These are phyloP conservation scores for Saxicola maurus DNA, from an alignment of 2,797 vertebrate species.

Conservation along the genomic window DNA sequence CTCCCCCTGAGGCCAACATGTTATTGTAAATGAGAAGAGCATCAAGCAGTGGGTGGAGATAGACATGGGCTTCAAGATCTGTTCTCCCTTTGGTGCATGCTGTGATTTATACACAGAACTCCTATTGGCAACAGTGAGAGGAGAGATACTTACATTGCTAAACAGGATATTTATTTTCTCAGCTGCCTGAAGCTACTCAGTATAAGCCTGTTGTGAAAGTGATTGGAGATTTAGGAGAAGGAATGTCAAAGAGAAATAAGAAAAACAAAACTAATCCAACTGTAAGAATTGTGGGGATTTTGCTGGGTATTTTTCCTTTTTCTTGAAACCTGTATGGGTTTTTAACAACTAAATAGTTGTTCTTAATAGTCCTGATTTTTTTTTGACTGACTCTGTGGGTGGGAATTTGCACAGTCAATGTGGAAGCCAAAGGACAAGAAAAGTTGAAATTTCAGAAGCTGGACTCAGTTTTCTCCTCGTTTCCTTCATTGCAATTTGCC, in stretches of 20 bases:
- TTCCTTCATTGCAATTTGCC: background rate
- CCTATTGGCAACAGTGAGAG: conserved; percentile 10
- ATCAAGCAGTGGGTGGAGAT: background rate
- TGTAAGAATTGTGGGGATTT: background rate
- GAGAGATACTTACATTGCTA: conserved; percentile 21
- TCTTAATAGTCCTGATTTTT: background rate
- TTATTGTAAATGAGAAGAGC: background rate
- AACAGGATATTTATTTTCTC: conserved; percentile 17
- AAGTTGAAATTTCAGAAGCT: background rate
- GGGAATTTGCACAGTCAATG: background rate
- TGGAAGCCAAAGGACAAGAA: background rate
- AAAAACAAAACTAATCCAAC: conserved; percentile 6
- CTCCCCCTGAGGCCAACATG: background rate
- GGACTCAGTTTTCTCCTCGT: background rate
- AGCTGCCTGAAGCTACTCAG: conserved; percentile 36
- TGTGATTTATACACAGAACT: conserved; percentile 24
- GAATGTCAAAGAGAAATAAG: background rate
- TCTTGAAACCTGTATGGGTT: background rate
- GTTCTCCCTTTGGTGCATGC: background rate
- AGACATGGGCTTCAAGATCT: background rate
- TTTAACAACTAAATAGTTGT: background rate
- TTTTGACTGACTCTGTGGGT: background rate
- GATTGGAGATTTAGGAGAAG: conserved; percentile 25
- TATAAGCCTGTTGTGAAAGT: conserved; percentile 38
- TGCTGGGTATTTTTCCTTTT: background rate